Conservation (phyloP, 1,140 invertebrate species). For the Aethina tumida region DNA sequence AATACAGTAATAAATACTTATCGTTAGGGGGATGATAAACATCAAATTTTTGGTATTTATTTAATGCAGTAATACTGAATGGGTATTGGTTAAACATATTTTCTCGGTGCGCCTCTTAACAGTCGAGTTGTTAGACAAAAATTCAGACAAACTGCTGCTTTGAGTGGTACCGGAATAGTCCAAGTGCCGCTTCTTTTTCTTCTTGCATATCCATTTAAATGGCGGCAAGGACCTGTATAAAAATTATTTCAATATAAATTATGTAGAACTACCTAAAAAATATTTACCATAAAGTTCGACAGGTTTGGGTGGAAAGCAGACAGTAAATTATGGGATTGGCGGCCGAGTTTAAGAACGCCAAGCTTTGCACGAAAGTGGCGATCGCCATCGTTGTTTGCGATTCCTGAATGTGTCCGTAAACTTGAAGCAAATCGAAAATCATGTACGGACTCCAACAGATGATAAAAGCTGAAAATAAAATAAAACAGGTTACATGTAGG, state of each 20-base stretch:
- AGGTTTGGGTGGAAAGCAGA: constrained; percentile 84
- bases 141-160: constrained; percentile 29
- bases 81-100: too few species aligned
- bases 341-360: constrained; percentile 87
- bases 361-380: constrained; percentile 84
- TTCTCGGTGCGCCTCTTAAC: too few species aligned
- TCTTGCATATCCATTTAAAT: constrained; percentile 40
- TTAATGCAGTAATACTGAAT: too few species aligned
- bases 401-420: constrained; percentile 71
- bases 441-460: constrained; percentile 95
- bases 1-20: too few species aligned
- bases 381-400: constrained; percentile 75
- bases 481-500: too few species aligned
- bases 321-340: constrained; percentile 95
- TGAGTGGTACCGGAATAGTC: constrained; percentile 24
- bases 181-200: constrained; percentile 21
- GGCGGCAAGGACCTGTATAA: constrained; percentile 35
- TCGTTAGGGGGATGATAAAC: too few species aligned
- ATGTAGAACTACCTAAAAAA: constrained; percentile 3
- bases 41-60: too few species aligned
- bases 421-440: constrained; percentile 85
- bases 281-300: constrained; percentile 71
- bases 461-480: constrained; percentile 73
- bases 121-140: constrained; percentile 25
- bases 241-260: constrained; percentile 8